phyloP scores from a whole-genome alignment of 1,140 invertebrate genomes.

The Heterodera carotae region DNA sequence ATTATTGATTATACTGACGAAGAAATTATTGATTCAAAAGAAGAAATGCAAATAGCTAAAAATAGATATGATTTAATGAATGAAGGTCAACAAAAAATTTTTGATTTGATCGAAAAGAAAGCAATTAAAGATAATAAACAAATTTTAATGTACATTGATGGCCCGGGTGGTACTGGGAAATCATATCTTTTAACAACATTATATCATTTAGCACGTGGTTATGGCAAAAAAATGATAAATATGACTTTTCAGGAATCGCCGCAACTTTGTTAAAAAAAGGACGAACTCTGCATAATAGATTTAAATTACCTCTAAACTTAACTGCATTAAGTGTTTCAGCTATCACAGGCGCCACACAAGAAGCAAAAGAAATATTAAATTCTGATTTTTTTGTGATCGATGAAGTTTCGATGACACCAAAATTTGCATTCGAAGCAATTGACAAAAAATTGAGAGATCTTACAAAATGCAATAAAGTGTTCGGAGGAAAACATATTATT shows the following conservation, averaged over 20 bases:
- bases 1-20: conserved; percentile 30
- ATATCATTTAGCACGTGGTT: conserved; percentile 27
- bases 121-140: conserved; percentile 10
- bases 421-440: not conserved
- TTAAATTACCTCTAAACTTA: conserved; percentile 6
- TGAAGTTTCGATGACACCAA: conserved; percentile 15
- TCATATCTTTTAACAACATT: conserved; percentile 35
- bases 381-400: conserved; percentile 26
- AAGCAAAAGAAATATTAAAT: conserved; percentile 16
- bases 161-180: not conserved
- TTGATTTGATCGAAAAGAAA: conserved; percentile 15
- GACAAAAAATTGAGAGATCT: conserved; percentile 5
- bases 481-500: conserved; percentile 53
- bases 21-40: conserved; percentile 29
- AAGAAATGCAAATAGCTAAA: conserved; percentile 36
- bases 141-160: conserved; percentile 22
- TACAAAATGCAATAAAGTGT: conserved; percentile 35
- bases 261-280: conserved; percentile 23
- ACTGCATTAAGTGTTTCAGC: not conserved
- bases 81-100: conserved; percentile 32
- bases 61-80: conserved; percentile 27
- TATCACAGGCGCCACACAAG: not conserved
- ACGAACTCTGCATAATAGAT: conserved; percentile 10
- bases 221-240: conserved; percentile 28
- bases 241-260: conserved; percentile 36